Evolutionary conservation across 2,797 vertebrate species (phyloP).

Genomic region (Rousettus madagascariensis): DNA sequence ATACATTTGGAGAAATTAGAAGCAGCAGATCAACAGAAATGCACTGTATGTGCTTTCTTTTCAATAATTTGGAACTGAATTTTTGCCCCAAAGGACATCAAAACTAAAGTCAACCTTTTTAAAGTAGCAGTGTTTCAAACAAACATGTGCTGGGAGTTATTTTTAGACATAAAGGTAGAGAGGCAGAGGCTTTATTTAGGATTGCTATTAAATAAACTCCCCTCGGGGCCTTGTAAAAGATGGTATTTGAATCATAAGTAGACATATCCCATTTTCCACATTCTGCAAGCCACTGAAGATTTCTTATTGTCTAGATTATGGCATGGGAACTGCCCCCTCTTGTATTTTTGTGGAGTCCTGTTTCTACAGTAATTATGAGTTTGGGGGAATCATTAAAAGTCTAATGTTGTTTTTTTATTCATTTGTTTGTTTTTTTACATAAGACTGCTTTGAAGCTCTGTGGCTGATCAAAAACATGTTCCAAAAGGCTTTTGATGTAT

Average conservation of each 20-base stretch:
- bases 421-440: neutral
- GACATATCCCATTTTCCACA: slow-evolving; percentile 58
- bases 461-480: slow-evolving; percentile 54
- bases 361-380: slow-evolving; percentile 68
- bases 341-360: slow-evolving; percentile 26
- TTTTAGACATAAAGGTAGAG: slow-evolving; percentile 63
- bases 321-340: slow-evolving; percentile 12
- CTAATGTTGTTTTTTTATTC: neutral
- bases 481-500: slow-evolving; percentile 73
- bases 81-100: slow-evolving; percentile 27
- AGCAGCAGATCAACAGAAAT: slow-evolving; percentile 2
- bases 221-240: slow-evolving; percentile 63
- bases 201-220: slow-evolving; percentile 68
- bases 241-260: slow-evolving; percentile 73
- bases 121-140: slow-evolving; percentile 68
- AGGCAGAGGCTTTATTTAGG: slow-evolving; percentile 59
- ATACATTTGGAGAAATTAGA: neutral
- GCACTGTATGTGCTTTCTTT: slow-evolving; percentile 11
- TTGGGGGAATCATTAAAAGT: slow-evolving; percentile 58
- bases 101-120: slow-evolving; percentile 37
- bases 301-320: slow-evolving; percentile 7
- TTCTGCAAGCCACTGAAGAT: slow-evolving; percentile 36
- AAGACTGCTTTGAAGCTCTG: slow-evolving; percentile 50
- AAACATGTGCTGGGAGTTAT: slow-evolving; percentile 61
- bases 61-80: neutral